Conservation (phyloP, 2,888 invertebrate genomes). For the Sarcophaga caerulescens region DNA sequence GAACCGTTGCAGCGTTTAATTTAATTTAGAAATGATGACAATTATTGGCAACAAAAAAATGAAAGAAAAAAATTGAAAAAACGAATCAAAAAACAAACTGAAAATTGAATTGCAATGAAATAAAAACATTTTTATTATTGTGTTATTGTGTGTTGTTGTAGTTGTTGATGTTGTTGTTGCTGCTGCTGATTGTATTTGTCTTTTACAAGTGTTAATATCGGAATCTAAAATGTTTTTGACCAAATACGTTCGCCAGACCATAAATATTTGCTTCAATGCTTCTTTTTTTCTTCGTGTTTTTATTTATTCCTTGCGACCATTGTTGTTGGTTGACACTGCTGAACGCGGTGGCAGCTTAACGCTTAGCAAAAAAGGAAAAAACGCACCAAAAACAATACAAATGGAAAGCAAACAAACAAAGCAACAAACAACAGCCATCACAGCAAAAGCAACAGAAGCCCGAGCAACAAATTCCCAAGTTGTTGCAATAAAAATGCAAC, state of each 20-base stretch:
- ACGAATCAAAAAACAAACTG: not conserved
- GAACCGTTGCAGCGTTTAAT: conserved; percentile 47
- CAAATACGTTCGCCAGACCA: conserved; percentile 63
- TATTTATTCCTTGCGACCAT: conserved; percentile 28
- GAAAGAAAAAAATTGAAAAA: conserved; percentile 7
- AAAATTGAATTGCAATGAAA: conserved; percentile 26
- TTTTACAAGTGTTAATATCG: conserved; percentile 69
- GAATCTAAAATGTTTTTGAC: conserved; percentile 69
- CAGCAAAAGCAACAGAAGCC: conserved; percentile 30
- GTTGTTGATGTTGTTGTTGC: not conserved
- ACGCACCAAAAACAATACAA: conserved; percentile 35
- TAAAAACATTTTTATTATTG: conserved; percentile 37
- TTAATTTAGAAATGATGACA: conserved; percentile 12
- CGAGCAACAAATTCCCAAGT: conserved; percentile 76
- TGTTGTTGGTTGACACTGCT: conserved; percentile 51
- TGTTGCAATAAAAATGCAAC: conserved; percentile 80
- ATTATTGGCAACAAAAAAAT: not conserved
- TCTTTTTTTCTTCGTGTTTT: not conserved
- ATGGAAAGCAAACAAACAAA: conserved; percentile 14
- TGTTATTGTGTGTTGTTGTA: conserved; percentile 1
- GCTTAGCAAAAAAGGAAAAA: conserved; percentile 11
- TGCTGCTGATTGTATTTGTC: conserved; percentile 25
- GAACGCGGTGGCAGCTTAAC: conserved; percentile 31
- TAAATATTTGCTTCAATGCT: conserved; percentile 45
- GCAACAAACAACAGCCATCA: conserved; percentile 3